A percentile compares a stretch with the other conserved stretches of the same genome.
Conservation (phyloP, 2,797 vertebrate genomes). For the Florisuga fusca region DNA sequence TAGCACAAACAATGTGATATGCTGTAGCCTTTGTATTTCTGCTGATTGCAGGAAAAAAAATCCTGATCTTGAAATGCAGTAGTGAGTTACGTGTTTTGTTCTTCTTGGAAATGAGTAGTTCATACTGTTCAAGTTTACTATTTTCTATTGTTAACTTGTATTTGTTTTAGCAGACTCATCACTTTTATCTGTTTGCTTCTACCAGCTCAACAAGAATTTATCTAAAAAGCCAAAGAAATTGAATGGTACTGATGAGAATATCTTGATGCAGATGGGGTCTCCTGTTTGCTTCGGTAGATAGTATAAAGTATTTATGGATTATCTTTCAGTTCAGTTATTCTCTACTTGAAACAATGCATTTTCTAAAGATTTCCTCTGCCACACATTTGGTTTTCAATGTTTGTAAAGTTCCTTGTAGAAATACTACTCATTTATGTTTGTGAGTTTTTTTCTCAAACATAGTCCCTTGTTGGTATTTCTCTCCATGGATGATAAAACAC, state of each 20-base stretch:
- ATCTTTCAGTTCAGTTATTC: neutral
- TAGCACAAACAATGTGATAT: neutral
- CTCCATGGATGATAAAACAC: neutral
- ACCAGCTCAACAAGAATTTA: neutral
- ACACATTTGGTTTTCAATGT: neutral
- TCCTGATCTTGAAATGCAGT: neutral
- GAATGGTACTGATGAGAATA: neutral
- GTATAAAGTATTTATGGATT: neutral
- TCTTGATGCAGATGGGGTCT: neutral
- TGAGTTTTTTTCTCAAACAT: neutral
- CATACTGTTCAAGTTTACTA: neutral
- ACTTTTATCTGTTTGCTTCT: neutral
- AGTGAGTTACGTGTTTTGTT: neutral
- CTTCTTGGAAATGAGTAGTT: neutral
- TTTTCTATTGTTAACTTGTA: neutral
- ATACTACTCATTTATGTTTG: neutral
- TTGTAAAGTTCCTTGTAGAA: neutral
- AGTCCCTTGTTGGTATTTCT: neutral
- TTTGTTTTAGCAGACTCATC: neutral
- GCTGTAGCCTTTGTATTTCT: neutral
- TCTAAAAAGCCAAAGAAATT: neutral
- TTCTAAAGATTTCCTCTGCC: neutral
- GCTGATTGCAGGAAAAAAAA: neutral
- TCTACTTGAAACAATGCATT: neutral
- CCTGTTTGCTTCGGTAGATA: neutral